A percentile compares a stretch with the other conserved stretches of the same genome.
phyloP scores from a whole-genome alignment of 2,113 vertebrate genomes.

The Dromas ardeola region DNA sequence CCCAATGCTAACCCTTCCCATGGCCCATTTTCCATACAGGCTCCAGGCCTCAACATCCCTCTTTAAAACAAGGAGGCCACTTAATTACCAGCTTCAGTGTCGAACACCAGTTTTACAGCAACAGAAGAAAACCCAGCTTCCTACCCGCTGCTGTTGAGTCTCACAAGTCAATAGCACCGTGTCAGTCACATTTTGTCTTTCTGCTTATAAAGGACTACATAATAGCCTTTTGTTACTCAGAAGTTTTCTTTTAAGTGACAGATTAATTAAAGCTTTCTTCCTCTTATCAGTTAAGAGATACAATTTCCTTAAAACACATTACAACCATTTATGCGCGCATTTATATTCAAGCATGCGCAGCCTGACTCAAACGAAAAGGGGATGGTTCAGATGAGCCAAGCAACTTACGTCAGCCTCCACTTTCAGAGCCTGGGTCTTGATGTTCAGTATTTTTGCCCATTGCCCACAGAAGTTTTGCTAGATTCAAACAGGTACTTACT shows the following conservation, averaged over 20 bases:
- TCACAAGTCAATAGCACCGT: not conserved
- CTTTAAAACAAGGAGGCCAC: not conserved
- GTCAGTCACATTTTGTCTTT: not conserved
- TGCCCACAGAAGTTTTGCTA: not conserved
- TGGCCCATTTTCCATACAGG: not conserved
- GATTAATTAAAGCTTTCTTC: not conserved
- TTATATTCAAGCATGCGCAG: not conserved
- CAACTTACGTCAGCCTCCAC: accelerated
- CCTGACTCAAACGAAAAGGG: not conserved
- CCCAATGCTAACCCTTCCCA: not conserved
- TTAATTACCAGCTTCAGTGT: not conserved
- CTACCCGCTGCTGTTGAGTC: not conserved
- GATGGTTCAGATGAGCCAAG: not conserved
- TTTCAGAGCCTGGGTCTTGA: not conserved
- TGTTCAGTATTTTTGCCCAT: not conserved
- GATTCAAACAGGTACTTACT: not conserved
- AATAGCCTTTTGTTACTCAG: not conserved
- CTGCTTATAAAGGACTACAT: not conserved
- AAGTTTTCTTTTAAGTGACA: not conserved
- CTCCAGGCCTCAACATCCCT: not conserved
- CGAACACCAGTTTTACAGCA: not conserved
- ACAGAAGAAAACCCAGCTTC: not conserved
- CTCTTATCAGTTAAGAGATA: not conserved
- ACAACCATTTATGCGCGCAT: not conserved
- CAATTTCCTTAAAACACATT: not conserved